Evolutionary conservation across 2,797 vertebrate species (phyloP), one percentile per base, ranked within the genome.

Genomic region (Esox lucius): DNA sequence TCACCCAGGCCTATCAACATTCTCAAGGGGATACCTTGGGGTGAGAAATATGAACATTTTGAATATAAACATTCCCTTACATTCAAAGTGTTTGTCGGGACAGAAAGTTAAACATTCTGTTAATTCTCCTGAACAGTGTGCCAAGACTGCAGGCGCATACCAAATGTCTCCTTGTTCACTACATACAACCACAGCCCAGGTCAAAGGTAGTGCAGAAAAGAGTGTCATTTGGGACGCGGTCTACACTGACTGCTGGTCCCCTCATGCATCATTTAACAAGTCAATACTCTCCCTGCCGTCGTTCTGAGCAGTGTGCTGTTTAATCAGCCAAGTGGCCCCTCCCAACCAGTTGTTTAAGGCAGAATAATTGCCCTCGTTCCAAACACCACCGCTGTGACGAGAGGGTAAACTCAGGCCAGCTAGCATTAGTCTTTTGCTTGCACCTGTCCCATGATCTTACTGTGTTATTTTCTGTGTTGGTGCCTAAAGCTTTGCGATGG

Each of bases 221-320:
- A 8, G 53, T 22, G 53, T n/a, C 53, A 56, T 56, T 56, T 22
- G 53, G 53, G 53, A 56, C n/a, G 6, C 19, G n/a, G 0, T 0
- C 51, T n/a, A n/a, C 51, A n/a, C 51, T 13, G 7, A n/a, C 51
- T 13, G 7, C 69, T 2, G 28, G 77, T 76, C 11, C 80, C n/a
- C 82, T 88, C 87, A 86, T 88, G 87, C 87, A 86, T 83, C 83
- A 87, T 89, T 89, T 84, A 87, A 80, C 83, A 86, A 73, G 81
- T 88, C 83, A 1, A 84, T 83, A 85, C 46, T 51, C 53, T 5
- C 39, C 72, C 49, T 35, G 53, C 26, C 31, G 9, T 28, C 66
- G 35, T 22, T 19, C 65, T 68, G 64, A 66, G 24, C 68, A 73
- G 28, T 31, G 22, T 66, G 65, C 74, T 72, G 56, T 78, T 83